Evolutionary conservation across 2,113 vertebrate species (phyloP).

Genomic region (Myotis davidii): DNA sequence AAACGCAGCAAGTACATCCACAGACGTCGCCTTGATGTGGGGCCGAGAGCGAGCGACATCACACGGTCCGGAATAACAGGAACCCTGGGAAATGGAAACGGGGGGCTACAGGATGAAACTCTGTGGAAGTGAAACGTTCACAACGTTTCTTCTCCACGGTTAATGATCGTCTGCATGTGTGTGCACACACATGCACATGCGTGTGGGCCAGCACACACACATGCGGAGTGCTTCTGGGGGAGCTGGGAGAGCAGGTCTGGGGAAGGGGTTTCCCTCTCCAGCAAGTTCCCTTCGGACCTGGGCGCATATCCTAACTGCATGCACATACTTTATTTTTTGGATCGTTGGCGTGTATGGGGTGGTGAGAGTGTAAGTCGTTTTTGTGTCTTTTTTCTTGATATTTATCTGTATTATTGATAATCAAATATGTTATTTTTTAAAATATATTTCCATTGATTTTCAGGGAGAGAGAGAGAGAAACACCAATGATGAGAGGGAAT

Average conservation of each 20-base stretch:
- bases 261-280: background rate
- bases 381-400: background rate
- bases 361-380: background rate
- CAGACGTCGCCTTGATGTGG: background rate
- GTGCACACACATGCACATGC: fast-evolving
- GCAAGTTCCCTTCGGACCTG: background rate
- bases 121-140: background rate
- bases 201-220: background rate
- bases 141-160: background rate
- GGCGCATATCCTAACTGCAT: background rate
- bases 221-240: background rate
- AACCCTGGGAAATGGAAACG: background rate
- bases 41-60: no score
- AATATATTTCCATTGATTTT: no score
- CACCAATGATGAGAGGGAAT: no score
- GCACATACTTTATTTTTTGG: background rate
- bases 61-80: background rate
- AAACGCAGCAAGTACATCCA: background rate
- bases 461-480: no score
- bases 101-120: background rate
- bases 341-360: background rate
- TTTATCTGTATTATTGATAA: background rate
- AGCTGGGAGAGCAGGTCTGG: background rate
- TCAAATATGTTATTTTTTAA: background rate
- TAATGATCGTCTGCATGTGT: background rate